Evolutionary conservation across 2,888 invertebrate genomes (phyloP).

Genomic region (Erebia ligea): DNA sequence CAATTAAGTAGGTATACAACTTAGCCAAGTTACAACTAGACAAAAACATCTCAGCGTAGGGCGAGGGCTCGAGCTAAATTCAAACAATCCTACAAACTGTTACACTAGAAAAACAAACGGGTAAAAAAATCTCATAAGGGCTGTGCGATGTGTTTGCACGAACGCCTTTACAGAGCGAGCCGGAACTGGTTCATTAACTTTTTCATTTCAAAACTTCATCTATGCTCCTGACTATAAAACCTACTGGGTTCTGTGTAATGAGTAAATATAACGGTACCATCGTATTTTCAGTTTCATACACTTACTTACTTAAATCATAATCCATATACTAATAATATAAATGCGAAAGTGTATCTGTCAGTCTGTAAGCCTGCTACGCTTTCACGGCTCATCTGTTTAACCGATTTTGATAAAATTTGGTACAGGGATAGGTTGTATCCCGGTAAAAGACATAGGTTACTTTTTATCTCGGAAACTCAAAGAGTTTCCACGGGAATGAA

Average conservation of each 20-base stretch:
- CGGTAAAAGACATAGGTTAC: too few species aligned
- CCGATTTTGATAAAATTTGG: too few species aligned
- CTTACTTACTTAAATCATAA: neutral
- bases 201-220: slow-evolving; percentile 25
- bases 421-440: too few species aligned
- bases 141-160: slow-evolving; percentile 33
- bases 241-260: neutral
- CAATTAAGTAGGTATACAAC: neutral
- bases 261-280: neutral
- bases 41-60: slow-evolving; percentile 38
- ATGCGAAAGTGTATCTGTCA: too few species aligned
- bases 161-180: slow-evolving; percentile 23
- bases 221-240: too few species aligned
- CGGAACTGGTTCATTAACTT: slow-evolving; percentile 18
- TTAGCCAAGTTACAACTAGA: slow-evolving; percentile 21
- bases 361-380: too few species aligned
- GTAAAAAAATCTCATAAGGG: slow-evolving; percentile 43
- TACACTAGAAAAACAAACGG: slow-evolving; percentile 70
- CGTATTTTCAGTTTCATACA: neutral
- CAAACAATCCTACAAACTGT: slow-evolving; percentile 64
- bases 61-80: slow-evolving; percentile 58
- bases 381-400: too few species aligned
- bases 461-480: too few species aligned
- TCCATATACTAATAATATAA: too few species aligned
- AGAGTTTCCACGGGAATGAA: too few species aligned